Conservation (phyloP, 2,888 invertebrate species). For the Coronaproctus castanopsis region DNA sequence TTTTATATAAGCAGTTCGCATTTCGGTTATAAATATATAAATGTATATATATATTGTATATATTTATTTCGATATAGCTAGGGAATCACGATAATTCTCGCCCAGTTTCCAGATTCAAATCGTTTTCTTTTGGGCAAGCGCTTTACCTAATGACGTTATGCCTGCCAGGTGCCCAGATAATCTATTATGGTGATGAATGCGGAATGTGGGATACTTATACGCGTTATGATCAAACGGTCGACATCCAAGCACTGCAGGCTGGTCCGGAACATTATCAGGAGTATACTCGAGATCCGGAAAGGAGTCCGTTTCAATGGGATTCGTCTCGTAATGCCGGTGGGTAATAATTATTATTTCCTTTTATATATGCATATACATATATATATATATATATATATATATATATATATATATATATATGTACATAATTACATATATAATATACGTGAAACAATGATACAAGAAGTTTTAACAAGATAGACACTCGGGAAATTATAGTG, state of each 20-base stretch:
- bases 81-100: constrained; percentile 24
- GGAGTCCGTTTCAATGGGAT: constrained; percentile 69
- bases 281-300: constrained; percentile 45
- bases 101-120: constrained; percentile 24
- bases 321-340: constrained; percentile 32
- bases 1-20: too few species aligned
- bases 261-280: constrained; percentile 36
- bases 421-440: too few species aligned
- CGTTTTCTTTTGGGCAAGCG: constrained; percentile 26
- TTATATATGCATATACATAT: too few species aligned
- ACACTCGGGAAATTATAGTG: too few species aligned
- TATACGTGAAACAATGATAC: too few species aligned
- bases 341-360: too few species aligned
- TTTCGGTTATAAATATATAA: too few species aligned
- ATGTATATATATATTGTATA: too few species aligned
- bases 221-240: constrained; percentile 31
- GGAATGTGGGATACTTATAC: constrained; percentile 42
- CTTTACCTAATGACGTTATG: constrained; percentile 34
- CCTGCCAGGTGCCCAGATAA: constrained; percentile 63
- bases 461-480: too few species aligned
- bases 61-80: constrained; percentile 17
- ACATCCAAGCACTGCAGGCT: constrained; percentile 35
- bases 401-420: too few species aligned
- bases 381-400: too few species aligned
- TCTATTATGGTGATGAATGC: constrained; percentile 72